phyloP scores from a whole-genome alignment of 2,797 vertebrate genomes.

The Coendou prehensilis region DNA sequence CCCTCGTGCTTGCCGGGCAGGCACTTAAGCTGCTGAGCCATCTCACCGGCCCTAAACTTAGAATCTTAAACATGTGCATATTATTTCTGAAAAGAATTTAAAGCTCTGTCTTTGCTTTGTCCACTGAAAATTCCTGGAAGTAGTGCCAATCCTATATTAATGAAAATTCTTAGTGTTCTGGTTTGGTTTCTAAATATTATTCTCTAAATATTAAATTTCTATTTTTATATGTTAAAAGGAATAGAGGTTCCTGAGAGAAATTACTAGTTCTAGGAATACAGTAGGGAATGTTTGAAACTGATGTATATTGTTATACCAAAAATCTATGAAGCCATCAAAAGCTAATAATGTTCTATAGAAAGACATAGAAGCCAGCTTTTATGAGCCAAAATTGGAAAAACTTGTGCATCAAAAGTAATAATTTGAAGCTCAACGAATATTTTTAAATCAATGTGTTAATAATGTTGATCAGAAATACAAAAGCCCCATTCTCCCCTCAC shows the following conservation, averaged over 20 bases:
- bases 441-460: not conserved
- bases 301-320: not conserved
- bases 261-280: not conserved
- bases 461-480: not conserved
- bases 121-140: not conserved
- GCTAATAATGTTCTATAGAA: not conserved
- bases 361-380: not conserved
- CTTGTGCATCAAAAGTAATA: not conserved
- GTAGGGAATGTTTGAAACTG: not conserved
- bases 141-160: not conserved
- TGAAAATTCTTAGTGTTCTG: not conserved
- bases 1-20: no score
- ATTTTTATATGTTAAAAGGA: not conserved
- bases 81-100: slow-evolving; percentile 28
- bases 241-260: not conserved
- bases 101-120: not conserved
- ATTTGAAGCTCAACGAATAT: not conserved
- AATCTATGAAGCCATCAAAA: not conserved
- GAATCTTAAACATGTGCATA: not conserved
- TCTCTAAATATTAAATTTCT: slow-evolving; percentile 27
- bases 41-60: no score
- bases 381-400: not conserved
- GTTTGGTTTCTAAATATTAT: slow-evolving; percentile 56
- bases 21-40: no score
- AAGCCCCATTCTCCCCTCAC: not conserved